Evolutionary conservation across 2,113 vertebrate genomes (phyloP), one percentile per base, ranked within the genome.

Genomic region (Nothocercus nigrocapillus): DNA sequence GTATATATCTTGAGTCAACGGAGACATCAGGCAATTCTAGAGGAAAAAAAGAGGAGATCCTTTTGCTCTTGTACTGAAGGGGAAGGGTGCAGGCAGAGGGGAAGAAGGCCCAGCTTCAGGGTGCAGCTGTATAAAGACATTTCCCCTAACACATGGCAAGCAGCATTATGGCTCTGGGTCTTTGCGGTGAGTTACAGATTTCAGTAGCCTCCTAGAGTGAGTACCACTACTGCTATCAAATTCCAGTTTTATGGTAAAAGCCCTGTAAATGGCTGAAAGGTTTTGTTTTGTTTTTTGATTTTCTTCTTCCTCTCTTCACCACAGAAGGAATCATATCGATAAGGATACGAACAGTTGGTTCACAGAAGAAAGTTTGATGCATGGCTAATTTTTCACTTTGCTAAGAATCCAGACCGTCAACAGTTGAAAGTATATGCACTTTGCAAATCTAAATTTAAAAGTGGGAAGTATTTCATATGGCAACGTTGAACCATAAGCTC

Each of bases 101-200:
- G 82, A 95, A 95, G 89, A 27, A 67, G 40, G 30, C 21, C 74
- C n/a, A 79, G 75, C 88, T 91, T 83, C 72, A 77, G 64, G 14
- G 64, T 7, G 13, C 30, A 88, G 49, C 90, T 85, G 38, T 51
- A 85, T 68, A 90, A 95, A 88, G 72, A 12, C 54, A 56, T 88
- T 89, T 92, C 70, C 81, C 44, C 54, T 54, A 44, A 59, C 53
- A 92, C 82, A 85, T 10, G 64, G 89, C 88, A 95, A 89, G n/a
- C 75, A 85, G 51, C 24, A 25, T 73, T 59, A 10, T 0, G 19
- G 70, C 20, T 72, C 68, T 0, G 0, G 47, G 73, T 44, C 36
- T 82, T 82, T 45, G 70, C 59, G 68, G 28, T 6, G 1, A 64
- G 83, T 49, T 38, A 74, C 47, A 8, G 2, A 76, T 89, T 82